phyloP scores from a whole-genome alignment of 2,797 vertebrate species.

The Paedocypris micromegethes region DNA sequence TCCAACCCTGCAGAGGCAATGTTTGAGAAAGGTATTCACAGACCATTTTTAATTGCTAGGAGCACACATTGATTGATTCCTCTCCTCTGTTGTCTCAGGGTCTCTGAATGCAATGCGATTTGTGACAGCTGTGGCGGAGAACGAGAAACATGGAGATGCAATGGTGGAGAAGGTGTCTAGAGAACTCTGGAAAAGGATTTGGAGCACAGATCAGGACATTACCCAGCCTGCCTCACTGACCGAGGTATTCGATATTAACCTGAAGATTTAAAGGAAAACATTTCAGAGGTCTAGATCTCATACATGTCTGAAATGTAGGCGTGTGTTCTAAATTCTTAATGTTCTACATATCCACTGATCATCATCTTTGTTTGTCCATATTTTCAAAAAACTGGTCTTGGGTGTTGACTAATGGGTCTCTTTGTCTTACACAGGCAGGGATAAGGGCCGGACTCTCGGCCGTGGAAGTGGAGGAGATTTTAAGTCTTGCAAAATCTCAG shows the following conservation, averaged over 20 bases:
- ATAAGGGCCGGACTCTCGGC: constrained; percentile 73
- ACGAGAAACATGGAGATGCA: constrained; percentile 50
- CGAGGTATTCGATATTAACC: constrained; percentile 53
- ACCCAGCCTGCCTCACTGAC: constrained; percentile 62
- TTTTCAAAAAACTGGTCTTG: too few relatives aligned
- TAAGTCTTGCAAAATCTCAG: constrained; percentile 63
- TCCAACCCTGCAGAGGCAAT: constrained; percentile 63
- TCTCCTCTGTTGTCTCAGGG: constrained; percentile 55
- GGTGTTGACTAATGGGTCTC: too few relatives aligned
- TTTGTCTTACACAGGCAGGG: constrained; percentile 67
- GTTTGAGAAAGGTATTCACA: constrained; percentile 71
- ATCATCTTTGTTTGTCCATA: too few relatives aligned
- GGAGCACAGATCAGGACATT: constrained; percentile 82
- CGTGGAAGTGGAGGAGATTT: constrained; percentile 59
- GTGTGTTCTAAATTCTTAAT: not conserved
- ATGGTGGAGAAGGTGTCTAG: constrained; percentile 80
- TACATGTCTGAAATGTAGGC: too few relatives aligned
- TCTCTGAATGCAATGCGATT: constrained; percentile 83
- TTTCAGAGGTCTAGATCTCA: not conserved
- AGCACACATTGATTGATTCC: not conserved
- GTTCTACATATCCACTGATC: not conserved
- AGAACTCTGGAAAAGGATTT: constrained; percentile 85
- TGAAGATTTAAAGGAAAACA: not conserved
- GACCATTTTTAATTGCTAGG: not conserved
- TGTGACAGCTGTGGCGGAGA: constrained; percentile 71